Percentiles rank a stretch among this genome's conserved stretches.
Evolutionary conservation across 2,888 invertebrate genomes (phyloP).

Genomic region (Serrognathus titanus): DNA sequence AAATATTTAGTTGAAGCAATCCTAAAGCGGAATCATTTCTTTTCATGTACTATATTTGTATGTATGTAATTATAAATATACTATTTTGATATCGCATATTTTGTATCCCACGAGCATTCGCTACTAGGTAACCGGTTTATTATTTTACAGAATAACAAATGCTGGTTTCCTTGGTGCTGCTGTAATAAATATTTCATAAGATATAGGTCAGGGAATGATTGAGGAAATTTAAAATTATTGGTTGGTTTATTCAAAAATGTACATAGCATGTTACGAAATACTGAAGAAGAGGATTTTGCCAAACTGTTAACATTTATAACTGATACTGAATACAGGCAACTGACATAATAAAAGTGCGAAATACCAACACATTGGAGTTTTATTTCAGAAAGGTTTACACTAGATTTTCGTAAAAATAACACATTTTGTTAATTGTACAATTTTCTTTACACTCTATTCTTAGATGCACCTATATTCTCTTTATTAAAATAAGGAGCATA

Average conservation of each 20-base stretch:
- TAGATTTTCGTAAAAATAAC: no score
- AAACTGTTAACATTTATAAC: slow-evolving; percentile 27
- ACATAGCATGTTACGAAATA: slow-evolving; percentile 20
- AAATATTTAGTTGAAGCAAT: slow-evolving; percentile 17
- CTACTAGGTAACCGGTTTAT: slow-evolving; percentile 18
- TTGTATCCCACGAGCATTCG: slow-evolving; percentile 25
- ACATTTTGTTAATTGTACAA: no score
- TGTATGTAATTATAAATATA: slow-evolving; percentile 28
- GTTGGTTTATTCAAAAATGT: slow-evolving; percentile 22
- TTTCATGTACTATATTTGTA: slow-evolving; percentile 28
- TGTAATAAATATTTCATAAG: slow-evolving; percentile 16
- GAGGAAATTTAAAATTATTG: slow-evolving; percentile 18
- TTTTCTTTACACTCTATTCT: no score
- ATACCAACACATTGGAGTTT: slow-evolving; percentile 17
- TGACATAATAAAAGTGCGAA: slow-evolving; percentile 28
- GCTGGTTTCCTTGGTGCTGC: slow-evolving; percentile 15
- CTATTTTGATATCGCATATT: slow-evolving; percentile 26
- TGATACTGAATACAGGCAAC: slow-evolving; percentile 24
- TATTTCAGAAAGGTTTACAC: slow-evolving; percentile 2
- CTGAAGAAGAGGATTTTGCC: slow-evolving; percentile 23
- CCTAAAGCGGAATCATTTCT: slow-evolving; percentile 23
- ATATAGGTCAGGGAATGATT: slow-evolving; percentile 18
- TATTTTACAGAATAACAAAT: slow-evolving; percentile 16
- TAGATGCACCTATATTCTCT: no score
- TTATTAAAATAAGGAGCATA: no score